Evolutionary conservation across 37 sponge, comb jelly and placozoan genomes (phyloP).

Genomic region (Halisarca cf. caerulea): DNA sequence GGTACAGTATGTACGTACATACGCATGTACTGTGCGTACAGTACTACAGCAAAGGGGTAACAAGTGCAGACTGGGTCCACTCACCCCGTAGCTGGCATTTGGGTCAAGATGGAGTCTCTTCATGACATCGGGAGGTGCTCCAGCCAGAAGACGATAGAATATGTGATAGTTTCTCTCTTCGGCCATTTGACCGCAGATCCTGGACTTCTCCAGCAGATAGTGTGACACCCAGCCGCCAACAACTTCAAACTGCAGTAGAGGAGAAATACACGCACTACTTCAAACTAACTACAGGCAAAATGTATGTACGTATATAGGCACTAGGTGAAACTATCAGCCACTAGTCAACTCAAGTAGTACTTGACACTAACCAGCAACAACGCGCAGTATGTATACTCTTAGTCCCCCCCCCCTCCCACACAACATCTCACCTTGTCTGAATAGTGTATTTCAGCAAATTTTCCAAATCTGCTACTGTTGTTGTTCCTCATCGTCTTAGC

Average conservation of each 20-base stretch:
- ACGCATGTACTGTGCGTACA: not conserved
- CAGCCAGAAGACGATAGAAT: constrained; percentile 89
- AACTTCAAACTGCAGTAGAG: constrained; percentile 79
- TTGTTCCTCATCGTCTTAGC: constrained; percentile 90
- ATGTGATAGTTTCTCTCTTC: constrained; percentile 96
- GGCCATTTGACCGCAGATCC: constrained; percentile 77
- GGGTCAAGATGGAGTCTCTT: constrained; percentile 49
- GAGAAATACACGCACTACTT: no score
- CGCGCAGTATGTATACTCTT: no score
- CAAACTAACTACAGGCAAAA: no score
- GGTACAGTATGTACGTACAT: not conserved
- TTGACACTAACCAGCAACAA: no score
- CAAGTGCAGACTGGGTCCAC: not conserved
- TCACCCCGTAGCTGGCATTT: constrained; percentile 39
- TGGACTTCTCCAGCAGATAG: constrained; percentile 96
- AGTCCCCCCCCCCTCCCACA: no score
- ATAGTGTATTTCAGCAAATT: constrained; percentile 95
- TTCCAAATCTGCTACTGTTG: constrained; percentile 94
- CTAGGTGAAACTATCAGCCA: no score
- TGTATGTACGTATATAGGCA: no score
- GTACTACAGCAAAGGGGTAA: not conserved
- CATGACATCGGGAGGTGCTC: constrained; percentile 70
- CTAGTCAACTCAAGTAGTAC: no score
- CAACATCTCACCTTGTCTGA: constrained; percentile 55
- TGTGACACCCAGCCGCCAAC: constrained; percentile 95